phyloP scores from a whole-genome alignment of 2,888 invertebrate species.

The Limenitis camilla region DNA sequence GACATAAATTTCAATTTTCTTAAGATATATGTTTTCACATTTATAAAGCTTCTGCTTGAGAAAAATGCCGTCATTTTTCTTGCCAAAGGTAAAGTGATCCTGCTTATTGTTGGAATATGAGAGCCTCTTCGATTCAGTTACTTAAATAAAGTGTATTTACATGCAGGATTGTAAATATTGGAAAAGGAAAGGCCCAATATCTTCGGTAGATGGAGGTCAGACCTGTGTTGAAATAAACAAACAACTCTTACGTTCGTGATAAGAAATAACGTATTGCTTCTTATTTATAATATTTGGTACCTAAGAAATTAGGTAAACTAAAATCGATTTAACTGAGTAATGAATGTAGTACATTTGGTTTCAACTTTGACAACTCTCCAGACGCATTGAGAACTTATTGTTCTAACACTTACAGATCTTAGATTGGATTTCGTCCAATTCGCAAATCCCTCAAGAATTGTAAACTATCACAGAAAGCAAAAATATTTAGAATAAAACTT shows the following conservation, averaged over 20 bases:
- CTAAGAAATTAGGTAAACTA: background rate
- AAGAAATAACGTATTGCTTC: background rate
- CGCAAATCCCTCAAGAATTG: constrained; percentile 25
- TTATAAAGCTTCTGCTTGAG: constrained; percentile 21
- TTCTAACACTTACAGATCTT: constrained; percentile 27
- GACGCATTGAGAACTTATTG: constrained; percentile 34
- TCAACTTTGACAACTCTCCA: constrained; percentile 27
- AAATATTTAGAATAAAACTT: constrained; percentile 18
- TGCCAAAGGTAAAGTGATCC: constrained; percentile 46
- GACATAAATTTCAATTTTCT: constrained; percentile 39
- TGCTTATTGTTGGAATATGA: constrained; percentile 48
- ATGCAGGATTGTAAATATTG: constrained; percentile 41
- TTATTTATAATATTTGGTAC: background rate
- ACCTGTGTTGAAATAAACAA: constrained; percentile 20
- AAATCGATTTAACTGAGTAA: background rate
- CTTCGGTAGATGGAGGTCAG: constrained; percentile 11
- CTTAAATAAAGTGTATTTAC: constrained; percentile 40
- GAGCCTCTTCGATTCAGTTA: constrained; percentile 43
- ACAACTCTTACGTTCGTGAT: background rate
- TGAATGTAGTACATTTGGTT: constrained; percentile 6
- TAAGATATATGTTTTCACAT: constrained; percentile 15
- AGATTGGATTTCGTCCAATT: constrained; percentile 38
- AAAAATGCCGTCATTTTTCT: constrained; percentile 50
- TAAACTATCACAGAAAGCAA: constrained; percentile 26
- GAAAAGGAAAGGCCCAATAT: constrained; percentile 10